Percentiles rank a stretch among this genome's conserved stretches.
phyloP scores from a whole-genome alignment of 2,888 invertebrate species.

The Orthosia cruda region DNA sequence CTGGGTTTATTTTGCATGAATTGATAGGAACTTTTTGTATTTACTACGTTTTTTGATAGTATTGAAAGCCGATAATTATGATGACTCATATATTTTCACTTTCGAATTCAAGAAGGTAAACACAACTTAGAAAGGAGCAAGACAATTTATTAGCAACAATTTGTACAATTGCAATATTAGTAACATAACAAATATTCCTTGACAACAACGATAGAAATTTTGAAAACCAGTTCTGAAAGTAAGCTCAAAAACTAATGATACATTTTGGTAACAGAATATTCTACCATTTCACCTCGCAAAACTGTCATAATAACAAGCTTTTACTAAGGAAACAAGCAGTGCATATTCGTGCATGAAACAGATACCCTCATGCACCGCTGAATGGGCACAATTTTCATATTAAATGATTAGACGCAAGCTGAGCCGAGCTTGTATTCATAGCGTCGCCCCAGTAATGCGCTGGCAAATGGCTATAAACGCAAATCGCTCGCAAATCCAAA shows the following conservation, averaged over 20 bases:
- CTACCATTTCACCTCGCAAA: too few relatives aligned
- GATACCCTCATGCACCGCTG: constrained; percentile 31
- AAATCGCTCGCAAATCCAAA: constrained; percentile 70
- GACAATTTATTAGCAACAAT: too few relatives aligned
- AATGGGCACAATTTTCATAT: constrained; percentile 65
- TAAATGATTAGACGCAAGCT: constrained; percentile 63
- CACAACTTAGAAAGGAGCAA: too few relatives aligned
- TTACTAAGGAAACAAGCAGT: not conserved
- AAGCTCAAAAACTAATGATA: too few relatives aligned
- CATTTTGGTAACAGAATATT: not conserved
- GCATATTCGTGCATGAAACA: constrained; percentile 29
- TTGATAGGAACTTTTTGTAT: too few relatives aligned
- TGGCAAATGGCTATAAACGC: constrained; percentile 67
- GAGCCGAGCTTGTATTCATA: constrained; percentile 50
- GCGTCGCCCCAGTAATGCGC: constrained; percentile 56
- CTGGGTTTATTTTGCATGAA: not conserved
- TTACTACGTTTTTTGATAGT: not conserved
- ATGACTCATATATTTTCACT: too few relatives aligned
- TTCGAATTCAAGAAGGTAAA: too few relatives aligned
- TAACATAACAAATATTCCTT: too few relatives aligned
- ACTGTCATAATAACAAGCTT: not conserved
- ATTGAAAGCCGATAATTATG: too few relatives aligned
- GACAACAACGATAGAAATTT: too few relatives aligned
- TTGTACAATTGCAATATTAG: too few relatives aligned
- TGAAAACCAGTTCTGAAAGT: too few relatives aligned